phyloP scores from a whole-genome alignment of 2,113 vertebrate species.

The Jacana jacana region DNA sequence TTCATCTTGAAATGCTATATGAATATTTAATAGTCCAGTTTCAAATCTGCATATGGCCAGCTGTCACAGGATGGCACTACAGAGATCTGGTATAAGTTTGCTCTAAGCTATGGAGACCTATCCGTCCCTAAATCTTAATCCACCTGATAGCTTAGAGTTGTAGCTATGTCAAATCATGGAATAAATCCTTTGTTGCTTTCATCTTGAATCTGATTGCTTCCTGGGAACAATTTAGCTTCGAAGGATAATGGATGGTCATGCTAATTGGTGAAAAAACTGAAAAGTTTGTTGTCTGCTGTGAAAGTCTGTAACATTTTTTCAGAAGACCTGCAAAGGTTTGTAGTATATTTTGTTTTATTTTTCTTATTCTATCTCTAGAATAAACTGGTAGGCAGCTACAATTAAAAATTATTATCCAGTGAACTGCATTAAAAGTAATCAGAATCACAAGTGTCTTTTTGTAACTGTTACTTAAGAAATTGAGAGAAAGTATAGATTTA shows the following conservation, averaged over 20 bases:
- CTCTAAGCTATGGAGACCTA: not conserved
- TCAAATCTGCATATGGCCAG: not conserved
- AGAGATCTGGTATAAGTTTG: constrained; percentile 13
- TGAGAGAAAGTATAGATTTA: not conserved
- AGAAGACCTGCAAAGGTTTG: not conserved
- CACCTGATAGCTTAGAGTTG: not conserved
- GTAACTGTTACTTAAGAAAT: not conserved
- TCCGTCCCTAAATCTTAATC: constrained; percentile 38
- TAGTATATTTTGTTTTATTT: not conserved
- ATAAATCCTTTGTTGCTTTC: constrained; percentile 26
- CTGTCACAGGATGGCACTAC: constrained; percentile 4
- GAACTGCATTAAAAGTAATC: not conserved
- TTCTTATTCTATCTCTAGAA: not conserved
- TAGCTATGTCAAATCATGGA: not conserved
- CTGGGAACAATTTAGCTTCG: constrained; percentile 25
- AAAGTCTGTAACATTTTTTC: not conserved
- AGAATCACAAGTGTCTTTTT: not conserved
- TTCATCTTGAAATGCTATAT: not conserved
- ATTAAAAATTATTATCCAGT: not conserved
- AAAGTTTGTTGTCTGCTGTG: not conserved
- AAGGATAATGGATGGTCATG: not conserved
- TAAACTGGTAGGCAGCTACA: not conserved
- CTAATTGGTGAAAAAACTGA: not conserved
- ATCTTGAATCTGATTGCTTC: constrained; percentile 7
- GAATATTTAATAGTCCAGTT: constrained; percentile 17